Evolutionary conservation across 2,113 vertebrate species (phyloP), one percentile per base, ranked within the genome.

Genomic region (Columbina picui): DNA sequence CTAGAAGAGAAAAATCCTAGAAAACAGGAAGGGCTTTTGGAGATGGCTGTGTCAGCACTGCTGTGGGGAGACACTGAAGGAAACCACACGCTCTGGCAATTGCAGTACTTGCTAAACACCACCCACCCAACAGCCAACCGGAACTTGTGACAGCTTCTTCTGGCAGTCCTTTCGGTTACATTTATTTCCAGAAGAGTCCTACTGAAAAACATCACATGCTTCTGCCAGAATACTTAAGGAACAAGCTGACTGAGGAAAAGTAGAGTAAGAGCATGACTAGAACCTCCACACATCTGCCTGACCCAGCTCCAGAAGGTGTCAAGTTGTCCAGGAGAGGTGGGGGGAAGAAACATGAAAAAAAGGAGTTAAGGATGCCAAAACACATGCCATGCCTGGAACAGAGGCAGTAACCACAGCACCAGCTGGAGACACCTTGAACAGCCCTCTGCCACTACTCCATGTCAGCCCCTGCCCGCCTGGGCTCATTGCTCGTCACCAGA

Each of bases 1-100:
- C 55, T 49, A 75, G 69, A 81, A 61, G n/a, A 57, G 20, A 80
- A 95, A 94, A 84, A 79, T 29, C 75, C 61, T 59, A 76, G 61
- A 82, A 47, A 86, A 83, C 29, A 76, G 43, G 52, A 73, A 79
- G 43, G 36, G 30, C 2, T 61, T 41, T 26, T 77, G 15, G 39
- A 68, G 38, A 27, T 14, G 26, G 19, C 11, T 67, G 20, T 26
- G 36, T 65, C 80, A 86, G 71, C 57, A 93, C 34, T 79, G 71
- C 52, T 86, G 45, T 2, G 3, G 47, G 47, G 49, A 94, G 55
- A 57, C 39, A 20, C 45, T 6, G 59, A 64, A 79, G 63, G n/a
- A 69, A 82, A 82, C 55, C 74, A 70, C 56, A 49, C 0, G 0
- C 32, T 34, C 14, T 57, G 63, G 69, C 69, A 92, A 65, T 71